Base-by-base conservation (phyloP, 2,888 invertebrate genomes). In the Drosophila nigritarsus region DNA sequence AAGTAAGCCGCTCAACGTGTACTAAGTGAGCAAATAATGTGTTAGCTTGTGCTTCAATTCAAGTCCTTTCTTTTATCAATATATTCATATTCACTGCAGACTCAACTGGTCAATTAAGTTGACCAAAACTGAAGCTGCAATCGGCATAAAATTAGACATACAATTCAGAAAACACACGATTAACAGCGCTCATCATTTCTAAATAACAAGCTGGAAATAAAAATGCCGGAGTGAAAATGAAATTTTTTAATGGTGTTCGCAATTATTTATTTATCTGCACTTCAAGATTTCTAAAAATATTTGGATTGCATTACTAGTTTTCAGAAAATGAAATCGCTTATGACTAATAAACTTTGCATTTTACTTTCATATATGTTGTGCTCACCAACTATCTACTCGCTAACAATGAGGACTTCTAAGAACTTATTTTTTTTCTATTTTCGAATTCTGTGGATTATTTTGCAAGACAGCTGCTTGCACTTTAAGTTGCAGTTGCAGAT, bases 1-100 rank as follows among this genome's bases (percentile, higher is more conserved):
- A 66, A 73, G 78, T 81, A 69, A 75, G 77, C 83, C 50, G 75
- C 66, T 83, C 78, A 78, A 66, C 56, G 64, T 60, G 74, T 60
- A 59, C 73, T 66, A 74, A 84, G 77, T 85, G 78, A 49, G 74
- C 89, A 85, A 78, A 83, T 85, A 81, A 78, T 69, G 73, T 82
- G 77, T 69, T 75, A 77, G 69, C 53, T 73, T 65, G 48, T 65
- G 54, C 71, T 74, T 68, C 32, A 75, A 68, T 59, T 72, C 53
- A 30, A 56, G 40, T 65, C 53, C 29, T 36, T 30, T 34, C 27
- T 42, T 11, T 11, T 9, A 24, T 13, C 18, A 27, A 18, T 36
- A 15, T 18, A 30, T 34, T 49, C 15, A 15, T n/a, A 29, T 49
- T n/a, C 18, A 13, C 9, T 40, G 32, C 20, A 15, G 27, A n/a